Evolutionary conservation across 2,888 invertebrate species (phyloP).

Genomic region (Drepana falcataria): DNA sequence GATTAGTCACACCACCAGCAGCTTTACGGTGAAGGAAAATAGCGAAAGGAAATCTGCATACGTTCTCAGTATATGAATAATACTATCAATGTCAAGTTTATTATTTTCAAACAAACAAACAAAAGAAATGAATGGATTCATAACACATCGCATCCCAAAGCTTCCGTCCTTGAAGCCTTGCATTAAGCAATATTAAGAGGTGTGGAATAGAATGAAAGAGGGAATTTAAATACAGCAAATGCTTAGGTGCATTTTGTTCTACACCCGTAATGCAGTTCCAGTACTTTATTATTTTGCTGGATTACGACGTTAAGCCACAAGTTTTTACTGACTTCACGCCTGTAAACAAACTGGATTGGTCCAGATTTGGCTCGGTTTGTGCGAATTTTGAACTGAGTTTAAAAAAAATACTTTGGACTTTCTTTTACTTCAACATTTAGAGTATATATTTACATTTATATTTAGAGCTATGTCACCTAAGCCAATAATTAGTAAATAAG

Average conservation of each 20-base stretch:
- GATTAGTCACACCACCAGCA: no score
- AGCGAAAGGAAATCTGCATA: no score
- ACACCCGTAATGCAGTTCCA: not conserved
- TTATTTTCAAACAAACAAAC: no score
- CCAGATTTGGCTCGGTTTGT: not conserved
- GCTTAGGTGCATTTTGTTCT: conserved; percentile 5
- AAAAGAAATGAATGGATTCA: no score
- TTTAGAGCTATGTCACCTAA: no score
- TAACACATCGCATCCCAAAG: no score
- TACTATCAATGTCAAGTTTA: no score
- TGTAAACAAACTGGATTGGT: not conserved
- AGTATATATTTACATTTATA: no score
- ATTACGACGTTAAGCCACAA: not conserved
- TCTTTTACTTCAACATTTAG: not conserved
- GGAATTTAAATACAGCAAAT: conserved; percentile 8
- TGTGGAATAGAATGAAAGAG: conserved; percentile 4
- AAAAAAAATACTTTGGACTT: not conserved
- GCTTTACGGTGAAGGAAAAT: no score
- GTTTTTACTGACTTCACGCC: not conserved
- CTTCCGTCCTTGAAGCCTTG: not conserved
- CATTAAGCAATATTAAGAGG: conserved; percentile 9
- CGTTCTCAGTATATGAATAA: no score
- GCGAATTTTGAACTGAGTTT: not conserved
- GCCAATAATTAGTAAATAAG: no score
- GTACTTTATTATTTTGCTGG: not conserved